Evolutionary conservation across 2,113 vertebrate species (phyloP), one percentile per base, ranked within the genome.

Genomic region (Crotophaga sulcirostris): DNA sequence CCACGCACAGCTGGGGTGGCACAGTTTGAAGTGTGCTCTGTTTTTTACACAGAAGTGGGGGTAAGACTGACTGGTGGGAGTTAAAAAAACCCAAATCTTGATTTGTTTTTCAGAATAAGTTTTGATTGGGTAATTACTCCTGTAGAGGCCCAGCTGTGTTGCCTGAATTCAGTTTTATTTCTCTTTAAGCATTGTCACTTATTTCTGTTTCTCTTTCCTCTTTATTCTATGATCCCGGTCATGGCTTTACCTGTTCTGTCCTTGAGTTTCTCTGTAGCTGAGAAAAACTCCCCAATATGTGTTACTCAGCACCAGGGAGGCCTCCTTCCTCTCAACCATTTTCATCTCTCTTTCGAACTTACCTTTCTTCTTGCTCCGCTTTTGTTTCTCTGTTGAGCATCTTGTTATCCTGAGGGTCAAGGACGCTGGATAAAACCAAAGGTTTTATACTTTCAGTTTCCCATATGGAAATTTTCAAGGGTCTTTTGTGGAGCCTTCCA

Each of bases 101-200:
- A 25, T 83, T 80, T 93, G 36, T 58, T 87, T 93, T 89, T 67
- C 82, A 92, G 84, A 89, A 68, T 73, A 40, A 74, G 26, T 92
- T 96, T 88, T 86, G 84, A 72, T 94, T 85, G 81, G 84, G 47
- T 92, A 82, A 94, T 87, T 90, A 28, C 44, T 64, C 28, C 38
- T 73, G 45, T 45, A 67, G 36, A 85, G 16, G 28, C 51, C 21
- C 70, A 80, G 59, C 68, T 86, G 47, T 20, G 19, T 73, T 76
- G 58, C 33, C 36, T 69, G 54, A 45, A 70, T 94, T 91, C 49
- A 23, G 17, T 62, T 75, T 88, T 31, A 64, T 93, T 42, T 86
- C 45, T 84, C 64, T 81, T 84, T 94, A 63, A 92, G 76, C 23
- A 49, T 21, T 7, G 17, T 31, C 68, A 81, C 59, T 52, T 93